Base-by-base conservation (phyloP, 2,113 vertebrate genomes). In the Gopherus evgoodei region DNA sequence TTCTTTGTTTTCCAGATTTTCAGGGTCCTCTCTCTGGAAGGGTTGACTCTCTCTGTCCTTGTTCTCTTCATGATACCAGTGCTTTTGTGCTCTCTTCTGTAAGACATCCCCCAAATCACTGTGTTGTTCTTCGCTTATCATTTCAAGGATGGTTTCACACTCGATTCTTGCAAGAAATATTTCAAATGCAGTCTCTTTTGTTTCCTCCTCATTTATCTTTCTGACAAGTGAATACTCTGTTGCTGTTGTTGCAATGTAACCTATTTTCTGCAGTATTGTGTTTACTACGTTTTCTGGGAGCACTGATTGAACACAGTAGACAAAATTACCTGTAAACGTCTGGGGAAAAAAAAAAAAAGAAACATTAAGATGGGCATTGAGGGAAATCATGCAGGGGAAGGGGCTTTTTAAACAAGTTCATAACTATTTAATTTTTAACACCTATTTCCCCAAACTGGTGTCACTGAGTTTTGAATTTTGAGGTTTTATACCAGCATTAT, bases 261-360 rank as follows among this genome's bases (percentile, higher is more conserved):
- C 99, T 52, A 99, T 98, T 91, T 96, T 98, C 69, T 98, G 98
- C 93, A 99, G 98, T 19, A 99, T 89, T 3, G 94, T 96, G 90
- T 95, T 96, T 38, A 98, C 95, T 4, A 91, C 85, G 9, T 97
- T 93, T 27, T 93, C 95, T 49, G 98, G 98, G 90, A 99, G 96
- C 90, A 97, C 98, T 3, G 99, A 98, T 56, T 98, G 95, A 57
- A 99, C 97, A 62, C 95, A 96, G 98, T 99, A 99, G 69, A 99
- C 98, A 97, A 99, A 99, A 25, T 96, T 98, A 81, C 98, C 99
- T 0, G 99, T 99, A 93, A 99, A 99, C 0, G 98, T 99, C 99
- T 99, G 97, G 81, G 97, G 96, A 5, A 8, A 72, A 93, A 90
- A 91, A 91, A 24, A 94, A 24, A 94, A 72, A 25, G 35, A 91